phyloP scores from a whole-genome alignment of 2,113 vertebrate species.

The Anolis carolinensis region DNA sequence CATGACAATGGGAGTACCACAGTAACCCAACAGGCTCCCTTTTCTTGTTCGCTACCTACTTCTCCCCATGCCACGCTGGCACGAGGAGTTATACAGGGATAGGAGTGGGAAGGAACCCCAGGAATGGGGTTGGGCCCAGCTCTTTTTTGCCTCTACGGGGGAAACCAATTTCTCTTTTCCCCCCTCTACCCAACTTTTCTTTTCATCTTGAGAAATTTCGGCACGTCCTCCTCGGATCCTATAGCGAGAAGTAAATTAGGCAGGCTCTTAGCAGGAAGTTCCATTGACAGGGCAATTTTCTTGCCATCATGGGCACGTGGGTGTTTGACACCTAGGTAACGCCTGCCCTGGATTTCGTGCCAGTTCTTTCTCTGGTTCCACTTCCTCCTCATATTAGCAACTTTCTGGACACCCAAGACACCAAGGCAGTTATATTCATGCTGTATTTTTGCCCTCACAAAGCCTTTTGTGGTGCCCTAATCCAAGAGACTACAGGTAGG shows the following conservation, averaged over 20 bases:
- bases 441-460: neutral
- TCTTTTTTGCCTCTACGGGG: conserved; percentile 30
- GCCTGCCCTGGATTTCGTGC: conserved; percentile 34
- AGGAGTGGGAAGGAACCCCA: conserved; percentile 33
- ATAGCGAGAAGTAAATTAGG: conserved; percentile 18
- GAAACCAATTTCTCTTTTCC: neutral
- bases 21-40: conserved; percentile 19
- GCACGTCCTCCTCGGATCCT: conserved; percentile 18
- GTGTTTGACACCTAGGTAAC: conserved; percentile 34
- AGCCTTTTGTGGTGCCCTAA: neutral
- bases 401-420: neutral
- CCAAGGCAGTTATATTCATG: neutral
- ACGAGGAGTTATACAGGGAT: conserved; percentile 18
- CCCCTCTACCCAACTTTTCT: neutral
- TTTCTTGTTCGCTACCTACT: conserved; percentile 35
- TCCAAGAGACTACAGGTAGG: neutral
- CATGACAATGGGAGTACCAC: conserved; percentile 31
- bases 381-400: conserved; percentile 7
- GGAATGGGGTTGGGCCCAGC: conserved; percentile 8
- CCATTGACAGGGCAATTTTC: conserved; percentile 39
- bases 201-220: conserved; percentile 37
- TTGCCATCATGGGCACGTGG: conserved; percentile 20
- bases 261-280: conserved; percentile 34
- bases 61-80: conserved; percentile 7
- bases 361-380: conserved; percentile 25